Base-by-base conservation (phyloP, 2,113 vertebrate species). In the Platanista minor region DNA sequence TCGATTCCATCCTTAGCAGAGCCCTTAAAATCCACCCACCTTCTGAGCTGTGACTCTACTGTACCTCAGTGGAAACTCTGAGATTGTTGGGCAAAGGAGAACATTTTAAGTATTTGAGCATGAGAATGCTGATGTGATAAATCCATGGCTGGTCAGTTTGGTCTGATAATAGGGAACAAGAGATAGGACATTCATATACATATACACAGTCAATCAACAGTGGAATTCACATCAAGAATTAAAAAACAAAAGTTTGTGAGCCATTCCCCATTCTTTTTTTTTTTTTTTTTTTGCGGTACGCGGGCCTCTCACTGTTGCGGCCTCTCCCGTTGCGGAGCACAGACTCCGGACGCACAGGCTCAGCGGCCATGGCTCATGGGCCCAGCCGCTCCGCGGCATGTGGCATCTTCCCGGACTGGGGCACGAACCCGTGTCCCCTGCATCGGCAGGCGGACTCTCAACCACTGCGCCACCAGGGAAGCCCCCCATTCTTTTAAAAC, bases 1-100 rank as follows among this genome's bases (percentile, higher is more conserved):
- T 87, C 8, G 2, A 90, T 69, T 96, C 87, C 59, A 15, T 88
- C 78, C 29, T 36, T 71, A 59, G 52, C 52, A 94, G 6, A 41
- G 67, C 75, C 69, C 89, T 87, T 86, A 95, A 93, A 97, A 78
- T 25, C 85, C 82, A 89, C 80, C 54, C 20, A 89, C 43, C 27
- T 87, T 89, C 25, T 17, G 87, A 61, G 43, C 2, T 61, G 57
- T 80, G 64, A 75, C 8, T 90, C 83, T 69, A 43, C 23, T 91
- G 49, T 86, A 91, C 62, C 67, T 69, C 64, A 82, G 52, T 49
- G 61, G 91, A 96, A 87, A 67, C 25, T 27, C 23, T 54, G 29
- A 52, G 49, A 36, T 31, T 87, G 31, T 15, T 90, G 72, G 57
- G 27, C 67, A 93, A 83, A 86, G 83, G 31, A 87, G 41, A 91